Conservation (phyloP, 2,113 vertebrate genomes). For the Microtus richardsoni region DNA sequence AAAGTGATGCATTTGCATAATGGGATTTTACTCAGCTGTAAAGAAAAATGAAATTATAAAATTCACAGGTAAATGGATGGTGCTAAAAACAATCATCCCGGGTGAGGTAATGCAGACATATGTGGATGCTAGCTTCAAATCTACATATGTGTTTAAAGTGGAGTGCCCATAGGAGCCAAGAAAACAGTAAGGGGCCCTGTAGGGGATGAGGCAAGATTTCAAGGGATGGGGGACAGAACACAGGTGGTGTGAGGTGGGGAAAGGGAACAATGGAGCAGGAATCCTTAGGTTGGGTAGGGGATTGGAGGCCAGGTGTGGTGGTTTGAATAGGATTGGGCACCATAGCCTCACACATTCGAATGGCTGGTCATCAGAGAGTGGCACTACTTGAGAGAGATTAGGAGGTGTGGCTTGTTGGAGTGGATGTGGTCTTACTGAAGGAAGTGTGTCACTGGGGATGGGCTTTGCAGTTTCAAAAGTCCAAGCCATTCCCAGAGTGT, state of each 20-base stretch:
- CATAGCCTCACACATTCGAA: background rate
- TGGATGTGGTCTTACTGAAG: background rate
- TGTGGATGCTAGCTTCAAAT: background rate
- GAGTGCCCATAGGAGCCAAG: background rate
- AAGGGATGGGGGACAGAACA: background rate
- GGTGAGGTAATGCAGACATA: background rate
- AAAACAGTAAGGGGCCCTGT: background rate
- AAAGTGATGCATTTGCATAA: background rate
- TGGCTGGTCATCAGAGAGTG: background rate
- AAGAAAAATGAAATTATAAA: background rate
- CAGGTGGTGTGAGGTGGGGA: no score
- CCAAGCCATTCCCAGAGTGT: background rate
- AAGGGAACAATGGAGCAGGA: background rate
- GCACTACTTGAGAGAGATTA: background rate
- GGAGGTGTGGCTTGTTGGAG: background rate
- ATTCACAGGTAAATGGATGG: background rate
- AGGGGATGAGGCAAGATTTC: background rate
- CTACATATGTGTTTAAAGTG: background rate
- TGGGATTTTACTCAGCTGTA: background rate
- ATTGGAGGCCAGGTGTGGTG: background rate
- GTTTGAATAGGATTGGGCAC: background rate
- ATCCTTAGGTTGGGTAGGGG: background rate
- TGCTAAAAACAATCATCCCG: background rate
- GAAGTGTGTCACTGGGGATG: background rate
- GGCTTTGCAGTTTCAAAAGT: background rate